Evolutionary conservation across 2,113 vertebrate species (phyloP).

Genomic region (Neoarius graeffei): DNA sequence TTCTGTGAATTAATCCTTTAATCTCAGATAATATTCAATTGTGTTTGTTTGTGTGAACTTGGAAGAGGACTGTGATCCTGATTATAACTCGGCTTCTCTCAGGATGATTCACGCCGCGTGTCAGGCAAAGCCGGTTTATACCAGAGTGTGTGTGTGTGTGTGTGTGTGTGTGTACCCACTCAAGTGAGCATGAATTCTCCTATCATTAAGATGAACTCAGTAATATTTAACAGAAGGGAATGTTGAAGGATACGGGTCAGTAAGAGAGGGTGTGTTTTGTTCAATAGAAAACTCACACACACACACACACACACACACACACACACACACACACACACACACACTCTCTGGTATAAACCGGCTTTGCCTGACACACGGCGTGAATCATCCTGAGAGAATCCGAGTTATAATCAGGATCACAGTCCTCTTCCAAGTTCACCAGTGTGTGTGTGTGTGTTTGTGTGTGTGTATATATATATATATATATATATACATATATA

Average conservation of each 20-base stretch:
- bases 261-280: no score
- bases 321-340: no score
- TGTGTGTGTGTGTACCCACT: neutral
- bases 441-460: no score
- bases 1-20: neutral
- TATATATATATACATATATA: no score
- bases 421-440: neutral
- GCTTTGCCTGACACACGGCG: neutral
- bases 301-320: no score
- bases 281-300: no score
- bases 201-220: neutral
- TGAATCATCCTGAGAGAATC: neutral
- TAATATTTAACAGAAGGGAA: neutral
- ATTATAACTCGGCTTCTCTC: neutral
- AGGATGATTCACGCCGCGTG: neutral
- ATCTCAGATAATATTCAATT: neutral
- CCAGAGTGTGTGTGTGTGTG: constrained; percentile 11
- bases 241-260: no score
- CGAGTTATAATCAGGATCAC: neutral
- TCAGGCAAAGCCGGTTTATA: neutral
- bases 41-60: neutral
- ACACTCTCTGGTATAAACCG: neutral
- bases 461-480: no score
- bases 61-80: neutral
- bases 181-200: neutral